Base-by-base conservation (phyloP, 1,140 invertebrate species). In the Leucophenga varia region DNA sequence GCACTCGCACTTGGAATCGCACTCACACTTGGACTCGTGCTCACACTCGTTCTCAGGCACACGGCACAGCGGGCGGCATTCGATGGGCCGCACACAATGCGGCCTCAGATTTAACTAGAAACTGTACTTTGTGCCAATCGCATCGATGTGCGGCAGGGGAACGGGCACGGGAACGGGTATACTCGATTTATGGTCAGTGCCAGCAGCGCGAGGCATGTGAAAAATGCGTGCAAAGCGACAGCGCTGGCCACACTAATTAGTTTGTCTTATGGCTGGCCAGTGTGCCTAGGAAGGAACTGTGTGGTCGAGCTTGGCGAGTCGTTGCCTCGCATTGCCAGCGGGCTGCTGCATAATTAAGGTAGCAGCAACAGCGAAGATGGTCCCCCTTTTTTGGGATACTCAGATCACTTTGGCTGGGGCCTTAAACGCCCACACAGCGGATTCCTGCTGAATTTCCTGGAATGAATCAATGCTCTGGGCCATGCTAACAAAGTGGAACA, bases 261-360 rank as follows among this genome's bases (percentile, higher is more conserved):
- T 65, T 67, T 64, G 56, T 53, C 54, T 52, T 49, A 46, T 31
- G 31, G 52, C 48, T 19, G 3, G 25, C 5, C n/a, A n/a, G n/a
- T n/a, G n/a, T 31, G 37, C 31, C 48, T 44, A 54, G 31, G 32
- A 18, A 31, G 31, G n/a, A n/a, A n/a, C n/a, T 46, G 31, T 46
- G 37, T 38, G 43, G 14, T 19, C 46, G 36, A n/a, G n/a, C 28
- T 17, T 42, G 49, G n/a, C 38, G 13, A 28, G 21, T 40, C 30
- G 37, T 35, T 20, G 46, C 1, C 45, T 38, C 16, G 28, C 28
- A 51, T 43, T 38, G 48, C 52, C 52, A 46, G 48, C n/a, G 45
- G 61, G 61, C 63, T 21, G 51, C 52, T 67, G 61, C 59, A 65
- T 65, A 65, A 65, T 67, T 65, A 61, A 65, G 61, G 61, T 67